Evolutionary conservation across 2,113 vertebrate species (phyloP), one percentile per base, ranked within the genome.

Genomic region (Otus sunia): DNA sequence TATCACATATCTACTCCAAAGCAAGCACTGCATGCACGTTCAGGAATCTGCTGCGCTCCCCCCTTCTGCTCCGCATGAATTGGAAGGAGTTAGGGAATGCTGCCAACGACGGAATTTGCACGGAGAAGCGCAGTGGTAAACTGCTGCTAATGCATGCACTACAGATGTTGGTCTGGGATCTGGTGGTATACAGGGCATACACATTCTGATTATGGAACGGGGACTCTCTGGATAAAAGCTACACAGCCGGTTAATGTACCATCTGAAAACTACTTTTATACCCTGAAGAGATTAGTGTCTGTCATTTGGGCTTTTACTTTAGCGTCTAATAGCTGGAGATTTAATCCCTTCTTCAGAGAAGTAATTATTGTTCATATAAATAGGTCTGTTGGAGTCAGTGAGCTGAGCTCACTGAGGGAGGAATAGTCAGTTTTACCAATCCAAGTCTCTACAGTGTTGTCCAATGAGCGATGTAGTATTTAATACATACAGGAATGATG

Each of bases 281-380:
- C 58, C 74, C 93, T 73, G 66, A 67, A 93, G 90, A 89, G 95
- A 91, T 95, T 59, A 90, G 77, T 72, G 80, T 25, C 80, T 96
- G 92, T 94, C 81, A 59, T 60, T 78, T 71, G 76, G 73, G 94
- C 88, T 96, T 89, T 92, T 87, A 87, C 87, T 91, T 77, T 77
- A 14, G 72, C 86, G 64, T 55, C 86, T 81, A 66, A 78, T 92
- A 87, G 87, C 91, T 89, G 69, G 87, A 94, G 93, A 91, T 87
- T 75, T 92, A 91, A 95, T 95, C 79, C 92, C 68, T 84, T 77
- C 41, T 87, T 95, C 94, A 71, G 81, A 84, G 84, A 88, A 94
- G 84, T 91, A 91, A 93, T 95, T 96, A 84, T 66, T 92, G 90
- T 86, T 94, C 89, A 67, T 80, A 76, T 91, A 80, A 94, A 84